Base-by-base conservation (phyloP, 2,113 vertebrate genomes). In the Theristicus caerulescens region DNA sequence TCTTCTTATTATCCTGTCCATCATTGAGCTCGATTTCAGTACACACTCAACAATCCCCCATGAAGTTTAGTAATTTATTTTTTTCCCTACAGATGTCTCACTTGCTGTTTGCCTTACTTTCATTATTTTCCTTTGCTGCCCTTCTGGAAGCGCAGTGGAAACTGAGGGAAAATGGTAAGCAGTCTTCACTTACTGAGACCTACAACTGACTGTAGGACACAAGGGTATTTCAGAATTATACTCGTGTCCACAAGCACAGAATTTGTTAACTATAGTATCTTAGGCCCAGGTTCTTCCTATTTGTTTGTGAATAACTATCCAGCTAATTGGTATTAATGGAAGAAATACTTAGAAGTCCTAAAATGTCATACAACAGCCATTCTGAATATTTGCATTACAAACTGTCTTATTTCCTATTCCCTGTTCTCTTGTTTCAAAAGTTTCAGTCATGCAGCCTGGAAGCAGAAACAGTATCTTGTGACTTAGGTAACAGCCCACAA, bases 81-180 rank as follows among this genome's bases (percentile, higher is more conserved):
- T 67, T 82, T 72, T 76, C 71, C 34, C 32, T 42, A 42, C 70
- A 98, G 98, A 98, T 98, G 98, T 64, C 55, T 83, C 96, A 54
- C 7, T 87, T 61, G 49, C 88, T 91, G 25, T 31, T 96, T 95
- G 42, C 94, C 59, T 95, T 97, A 51, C 51, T 98, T 62, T 88
- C 94, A 52, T 49, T 98, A 73, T 14, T 97, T 42, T 91, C 94
- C 70, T 88, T 97, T 86, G 89, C 89, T 64, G 88, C 96, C n/a
- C 84, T 96, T 7, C 86, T 98, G 76, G 29, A 94, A 91, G 97
- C 98, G 1, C 96, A 97, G 17, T 98, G 98, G 98, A 97, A 98
- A 62, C 91, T 98, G 88, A 71, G 93, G 67, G 98, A 98, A 83
- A 90, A 98, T 11, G 98, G 98, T 98, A 91, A 98, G 49, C 24